phyloP scores from a whole-genome alignment of 2,888 invertebrate species.

The Athripsodes cinereus region DNA sequence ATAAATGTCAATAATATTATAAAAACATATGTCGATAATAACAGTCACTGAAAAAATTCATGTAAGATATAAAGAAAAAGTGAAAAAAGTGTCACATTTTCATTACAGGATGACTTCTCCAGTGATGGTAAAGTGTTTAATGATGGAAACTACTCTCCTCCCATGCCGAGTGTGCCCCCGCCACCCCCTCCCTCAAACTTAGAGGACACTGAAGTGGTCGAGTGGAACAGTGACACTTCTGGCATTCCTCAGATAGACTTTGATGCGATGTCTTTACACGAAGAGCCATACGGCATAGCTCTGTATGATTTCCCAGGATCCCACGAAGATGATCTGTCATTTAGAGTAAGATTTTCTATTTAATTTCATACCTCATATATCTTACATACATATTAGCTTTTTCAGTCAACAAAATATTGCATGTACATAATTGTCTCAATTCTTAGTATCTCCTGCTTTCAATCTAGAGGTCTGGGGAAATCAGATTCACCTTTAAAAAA shows the following conservation, averaged over 20 bases:
- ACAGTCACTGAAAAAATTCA: too few relatives aligned
- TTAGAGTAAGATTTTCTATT: constrained; percentile 54
- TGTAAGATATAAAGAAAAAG: too few relatives aligned
- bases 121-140: constrained; percentile 24
- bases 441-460: too few relatives aligned
- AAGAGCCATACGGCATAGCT: constrained; percentile 67
- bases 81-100: too few relatives aligned
- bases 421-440: too few relatives aligned
- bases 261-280: constrained; percentile 32
- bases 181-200: constrained; percentile 61
- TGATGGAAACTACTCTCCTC: constrained; percentile 48
- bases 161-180: constrained; percentile 75
- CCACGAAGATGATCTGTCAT: constrained; percentile 71
- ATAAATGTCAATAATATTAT: too few relatives aligned
- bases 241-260: constrained; percentile 7
- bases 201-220: constrained; percentile 31
- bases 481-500: too few relatives aligned
- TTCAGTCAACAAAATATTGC: too few relatives aligned
- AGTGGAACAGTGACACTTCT: constrained; percentile 11
- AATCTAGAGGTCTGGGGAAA: too few relatives aligned
- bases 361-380: neutral
- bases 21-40: too few relatives aligned
- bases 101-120: neutral
- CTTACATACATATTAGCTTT: too few relatives aligned
- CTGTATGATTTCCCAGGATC: constrained; percentile 70